A percentile compares a stretch with the other conserved stretches of the same genome.
Conservation (phyloP, 2,888 invertebrate species). For the Dryococelus australis region DNA sequence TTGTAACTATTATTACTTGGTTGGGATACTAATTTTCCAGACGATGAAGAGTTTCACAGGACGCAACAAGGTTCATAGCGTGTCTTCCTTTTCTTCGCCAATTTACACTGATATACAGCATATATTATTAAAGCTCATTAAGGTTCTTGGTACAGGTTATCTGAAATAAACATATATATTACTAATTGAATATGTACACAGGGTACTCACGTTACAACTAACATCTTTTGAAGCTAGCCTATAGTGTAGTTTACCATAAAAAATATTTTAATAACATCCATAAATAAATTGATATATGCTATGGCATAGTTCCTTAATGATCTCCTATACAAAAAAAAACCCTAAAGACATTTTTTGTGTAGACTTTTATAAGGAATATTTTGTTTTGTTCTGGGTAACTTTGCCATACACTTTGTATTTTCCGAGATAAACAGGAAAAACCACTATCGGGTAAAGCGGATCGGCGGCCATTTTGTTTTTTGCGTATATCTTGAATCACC, state of each 20-base stretch:
- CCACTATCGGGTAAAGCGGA: background rate
- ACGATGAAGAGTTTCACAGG: too few species aligned
- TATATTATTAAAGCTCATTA: background rate
- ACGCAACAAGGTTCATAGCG: background rate
- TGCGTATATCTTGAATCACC: background rate
- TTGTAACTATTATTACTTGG: too few species aligned
- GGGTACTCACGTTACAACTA: background rate
- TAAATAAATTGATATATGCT: background rate
- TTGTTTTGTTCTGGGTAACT: background rate
- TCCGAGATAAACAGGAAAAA: background rate
- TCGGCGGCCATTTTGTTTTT: background rate
- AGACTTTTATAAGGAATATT: constrained; percentile 7
- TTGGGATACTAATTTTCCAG: background rate
- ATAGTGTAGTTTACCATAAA: background rate
- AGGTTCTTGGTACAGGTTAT: background rate
- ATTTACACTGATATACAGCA: background rate
- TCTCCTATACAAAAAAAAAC: background rate
- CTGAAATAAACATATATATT: background rate
- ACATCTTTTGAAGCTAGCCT: background rate
- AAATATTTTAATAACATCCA: background rate
- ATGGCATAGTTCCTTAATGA: background rate
- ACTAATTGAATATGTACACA: background rate
- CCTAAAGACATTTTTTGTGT: background rate
- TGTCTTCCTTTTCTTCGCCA: constrained; percentile 11
- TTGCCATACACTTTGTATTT: constrained; percentile 2